These are phyloP conservation scores for Drosophila affinis DNA, from an alignment of 2,888 invertebrate genomes.

Conservation along the genomic window DNA sequence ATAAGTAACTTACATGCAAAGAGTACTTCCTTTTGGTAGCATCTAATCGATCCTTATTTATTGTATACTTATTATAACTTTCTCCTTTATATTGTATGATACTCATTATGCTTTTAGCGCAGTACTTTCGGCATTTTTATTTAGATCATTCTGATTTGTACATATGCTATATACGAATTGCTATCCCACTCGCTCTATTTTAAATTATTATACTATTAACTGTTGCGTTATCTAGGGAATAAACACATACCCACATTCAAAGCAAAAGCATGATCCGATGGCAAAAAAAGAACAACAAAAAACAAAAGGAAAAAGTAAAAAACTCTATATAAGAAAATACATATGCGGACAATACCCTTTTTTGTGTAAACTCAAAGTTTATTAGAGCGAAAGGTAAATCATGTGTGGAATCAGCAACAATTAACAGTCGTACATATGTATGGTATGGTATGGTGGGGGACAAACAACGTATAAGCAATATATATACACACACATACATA, in stretches of 20 bases:
- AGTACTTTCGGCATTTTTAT: slow-evolving; percentile 18
- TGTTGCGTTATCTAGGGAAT: slow-evolving; percentile 12
- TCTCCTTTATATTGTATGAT: slow-evolving; percentile 18
- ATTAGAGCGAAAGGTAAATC: slow-evolving; percentile 37
- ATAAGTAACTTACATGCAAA: not conserved
- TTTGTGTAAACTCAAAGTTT: slow-evolving; percentile 41
- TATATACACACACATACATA: slow-evolving; percentile 38
- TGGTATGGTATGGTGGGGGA: not conserved
- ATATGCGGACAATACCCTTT: slow-evolving; percentile 66
- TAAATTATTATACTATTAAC: slow-evolving; percentile 1
- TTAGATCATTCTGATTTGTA: slow-evolving; percentile 26
- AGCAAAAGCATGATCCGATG: slow-evolving; percentile 30
- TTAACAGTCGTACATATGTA: slow-evolving; percentile 29
- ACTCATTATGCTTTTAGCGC: slow-evolving; percentile 23
- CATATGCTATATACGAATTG: slow-evolving; percentile 11
- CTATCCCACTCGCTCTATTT: slow-evolving; percentile 8
- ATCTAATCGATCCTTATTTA: not conserved
- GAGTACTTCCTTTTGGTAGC: not conserved
- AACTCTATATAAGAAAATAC: slow-evolving; percentile 35
- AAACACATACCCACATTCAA: slow-evolving; percentile 16
- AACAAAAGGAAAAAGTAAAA: slow-evolving; percentile 3
- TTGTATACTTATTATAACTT: not conserved
- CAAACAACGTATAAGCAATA: slow-evolving; percentile 49
- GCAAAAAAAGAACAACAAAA: slow-evolving; percentile 12
- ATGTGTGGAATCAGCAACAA: slow-evolving; percentile 29